A percentile compares a stretch with the other conserved stretches of the same genome.
phyloP scores from a whole-genome alignment of 1,140 invertebrate genomes.

The Heliconius hewitsoni region DNA sequence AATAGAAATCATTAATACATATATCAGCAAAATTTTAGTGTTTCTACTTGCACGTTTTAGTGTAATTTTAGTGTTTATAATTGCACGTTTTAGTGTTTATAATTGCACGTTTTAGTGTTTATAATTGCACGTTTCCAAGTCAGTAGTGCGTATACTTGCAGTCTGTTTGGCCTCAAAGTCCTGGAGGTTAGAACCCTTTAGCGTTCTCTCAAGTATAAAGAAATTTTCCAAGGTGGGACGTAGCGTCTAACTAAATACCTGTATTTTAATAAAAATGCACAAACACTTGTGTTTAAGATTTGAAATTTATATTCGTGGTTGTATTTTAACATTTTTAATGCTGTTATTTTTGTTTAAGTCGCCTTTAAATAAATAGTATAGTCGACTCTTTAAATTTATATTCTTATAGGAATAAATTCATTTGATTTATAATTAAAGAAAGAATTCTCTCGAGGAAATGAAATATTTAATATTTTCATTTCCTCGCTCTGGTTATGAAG shows the following conservation, averaged over 20 bases:
- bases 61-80: slow-evolving; percentile 16
- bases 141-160: slow-evolving; percentile 15
- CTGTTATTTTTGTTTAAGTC: no score
- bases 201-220: slow-evolving; percentile 12
- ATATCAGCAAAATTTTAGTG: not conserved
- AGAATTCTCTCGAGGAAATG: no score
- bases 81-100: slow-evolving; percentile 20
- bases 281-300: slow-evolving; percentile 6
- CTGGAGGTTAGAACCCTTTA: slow-evolving; percentile 16
- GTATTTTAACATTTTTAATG: no score
- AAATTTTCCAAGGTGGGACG: slow-evolving; percentile 16
- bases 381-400: no score
- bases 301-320: not conserved
- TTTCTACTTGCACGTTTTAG: not conserved
- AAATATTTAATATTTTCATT: no score
- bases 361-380: no score
- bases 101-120: slow-evolving; percentile 2
- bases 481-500: no score
- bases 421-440: no score
- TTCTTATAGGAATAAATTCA: no score
- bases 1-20: no score
- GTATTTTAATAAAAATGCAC: slow-evolving; percentile 3
- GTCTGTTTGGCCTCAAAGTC: slow-evolving; percentile 20
- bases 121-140: slow-evolving; percentile 25
- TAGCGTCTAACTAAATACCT: slow-evolving; percentile 6